A percentile compares a stretch with the other conserved stretches of the same genome.
Conservation (phyloP, 64 coral and sea anemone genomes). For the Stichodactyla helianthus region DNA sequence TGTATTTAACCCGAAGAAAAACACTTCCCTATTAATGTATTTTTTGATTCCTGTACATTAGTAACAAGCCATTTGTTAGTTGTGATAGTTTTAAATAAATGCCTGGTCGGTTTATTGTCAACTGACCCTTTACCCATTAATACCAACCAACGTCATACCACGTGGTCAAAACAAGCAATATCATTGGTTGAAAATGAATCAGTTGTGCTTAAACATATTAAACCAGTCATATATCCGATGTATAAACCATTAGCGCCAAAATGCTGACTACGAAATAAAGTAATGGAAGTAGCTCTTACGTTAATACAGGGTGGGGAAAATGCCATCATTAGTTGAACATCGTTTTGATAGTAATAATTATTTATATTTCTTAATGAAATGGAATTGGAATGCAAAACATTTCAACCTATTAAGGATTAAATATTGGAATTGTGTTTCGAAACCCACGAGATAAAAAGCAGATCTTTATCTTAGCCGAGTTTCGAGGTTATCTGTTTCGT, state of each 20-base stretch:
- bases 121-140: not conserved
- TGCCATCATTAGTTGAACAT: not conserved
- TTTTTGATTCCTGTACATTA: slow-evolving; percentile 12
- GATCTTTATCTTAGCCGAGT: not conserved
- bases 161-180: not conserved
- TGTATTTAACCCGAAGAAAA: not conserved
- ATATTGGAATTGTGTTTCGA: not conserved
- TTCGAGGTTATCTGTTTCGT: not conserved
- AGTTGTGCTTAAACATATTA: too few relatives aligned
- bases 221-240: too few relatives aligned
- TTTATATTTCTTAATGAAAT: not conserved
- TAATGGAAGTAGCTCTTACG: too few relatives aligned
- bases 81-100: slow-evolving; percentile 18
- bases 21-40: not conserved
- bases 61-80: not conserved
- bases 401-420: not conserved
- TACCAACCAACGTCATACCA: not conserved
- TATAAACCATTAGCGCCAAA: not conserved
- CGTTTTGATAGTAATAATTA: not conserved
- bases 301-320: not conserved
- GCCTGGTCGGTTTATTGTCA: slow-evolving; percentile 27
- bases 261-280: not conserved
- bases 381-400: not conserved
- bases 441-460: not conserved
- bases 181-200: not conserved